Conservation (phyloP, 2,888 invertebrate species). For the Temnothorax unifasciatus region DNA sequence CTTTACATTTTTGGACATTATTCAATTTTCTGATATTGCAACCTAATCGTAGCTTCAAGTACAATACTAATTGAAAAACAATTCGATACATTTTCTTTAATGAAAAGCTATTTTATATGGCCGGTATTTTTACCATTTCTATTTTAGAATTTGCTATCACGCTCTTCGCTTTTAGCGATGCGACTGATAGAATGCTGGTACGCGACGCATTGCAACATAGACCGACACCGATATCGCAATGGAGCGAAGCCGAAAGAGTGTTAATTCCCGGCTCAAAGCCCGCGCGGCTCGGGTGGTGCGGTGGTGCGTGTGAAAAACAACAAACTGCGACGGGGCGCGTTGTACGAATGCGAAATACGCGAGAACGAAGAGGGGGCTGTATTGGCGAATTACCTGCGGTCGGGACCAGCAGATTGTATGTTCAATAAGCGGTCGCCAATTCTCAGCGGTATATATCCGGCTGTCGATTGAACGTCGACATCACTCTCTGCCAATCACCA, state of each 20-base stretch:
- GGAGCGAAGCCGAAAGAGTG: constrained; percentile 39
- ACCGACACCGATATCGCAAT: constrained; percentile 34
- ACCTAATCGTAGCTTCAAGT: not conserved
- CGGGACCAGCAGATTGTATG: constrained; percentile 42
- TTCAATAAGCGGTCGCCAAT: constrained; percentile 59
- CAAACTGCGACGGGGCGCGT: constrained; percentile 39
- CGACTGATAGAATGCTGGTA: constrained; percentile 26
- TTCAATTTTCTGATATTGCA: not conserved
- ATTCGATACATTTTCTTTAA: not conserved
- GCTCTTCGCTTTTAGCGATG: constrained; percentile 14
- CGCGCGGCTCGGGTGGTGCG: not conserved
- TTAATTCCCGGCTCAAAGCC: constrained; percentile 48
- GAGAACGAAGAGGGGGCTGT: not conserved
- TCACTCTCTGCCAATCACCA: constrained; percentile 62
- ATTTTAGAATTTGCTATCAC: not conserved
- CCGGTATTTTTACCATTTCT: not conserved
- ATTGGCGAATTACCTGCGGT: constrained; percentile 52
- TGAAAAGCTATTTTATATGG: not conserved
- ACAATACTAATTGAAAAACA: not conserved
- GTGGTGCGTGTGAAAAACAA: constrained; percentile 44
- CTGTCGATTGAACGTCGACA: constrained; percentile 61
- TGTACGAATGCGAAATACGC: constrained; percentile 47
- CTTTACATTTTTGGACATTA: not conserved
- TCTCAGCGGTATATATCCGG: constrained; percentile 47
- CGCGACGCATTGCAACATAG: constrained; percentile 6